Conservation (phyloP, 2,113 vertebrate genomes). For the Amblyopsis rosae region DNA sequence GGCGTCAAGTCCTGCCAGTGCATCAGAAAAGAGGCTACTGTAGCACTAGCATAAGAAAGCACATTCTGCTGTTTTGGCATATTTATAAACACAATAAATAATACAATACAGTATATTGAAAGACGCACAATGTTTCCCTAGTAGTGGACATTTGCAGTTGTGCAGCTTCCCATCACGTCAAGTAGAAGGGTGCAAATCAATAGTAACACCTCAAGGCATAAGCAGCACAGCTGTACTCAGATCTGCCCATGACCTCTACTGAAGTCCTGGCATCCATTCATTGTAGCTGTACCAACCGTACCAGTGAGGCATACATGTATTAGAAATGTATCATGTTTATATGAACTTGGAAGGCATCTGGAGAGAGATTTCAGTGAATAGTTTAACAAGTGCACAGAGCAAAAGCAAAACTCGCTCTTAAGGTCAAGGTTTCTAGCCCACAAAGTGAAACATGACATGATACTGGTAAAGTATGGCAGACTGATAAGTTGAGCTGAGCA, state of each 20-base stretch:
- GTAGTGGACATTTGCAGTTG: neutral
- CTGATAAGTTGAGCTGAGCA: too few species aligned
- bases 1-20: conserved; percentile 32
- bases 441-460: too few species aligned
- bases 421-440: too few species aligned
- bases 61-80: conserved; percentile 21
- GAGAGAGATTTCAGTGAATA: too few species aligned
- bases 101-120: conserved; percentile 14
- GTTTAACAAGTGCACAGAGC: too few species aligned
- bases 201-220: neutral
- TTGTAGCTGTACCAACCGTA: neutral
- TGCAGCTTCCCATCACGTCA: neutral
- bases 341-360: too few species aligned
- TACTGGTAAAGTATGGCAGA: too few species aligned
- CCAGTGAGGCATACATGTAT: too few species aligned
- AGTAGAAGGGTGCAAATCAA: neutral
- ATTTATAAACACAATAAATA: conserved; percentile 8
- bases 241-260: conserved; percentile 18
- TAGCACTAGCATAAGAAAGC: conserved; percentile 17
- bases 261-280: conserved; percentile 17
- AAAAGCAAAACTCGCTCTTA: too few species aligned
- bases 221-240: neutral
- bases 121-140: neutral
- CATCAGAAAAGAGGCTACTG: conserved; percentile 17
- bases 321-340: too few species aligned